Evolutionary conservation across 2,113 vertebrate species (phyloP).

Genomic region (Gavialis gangeticus): DNA sequence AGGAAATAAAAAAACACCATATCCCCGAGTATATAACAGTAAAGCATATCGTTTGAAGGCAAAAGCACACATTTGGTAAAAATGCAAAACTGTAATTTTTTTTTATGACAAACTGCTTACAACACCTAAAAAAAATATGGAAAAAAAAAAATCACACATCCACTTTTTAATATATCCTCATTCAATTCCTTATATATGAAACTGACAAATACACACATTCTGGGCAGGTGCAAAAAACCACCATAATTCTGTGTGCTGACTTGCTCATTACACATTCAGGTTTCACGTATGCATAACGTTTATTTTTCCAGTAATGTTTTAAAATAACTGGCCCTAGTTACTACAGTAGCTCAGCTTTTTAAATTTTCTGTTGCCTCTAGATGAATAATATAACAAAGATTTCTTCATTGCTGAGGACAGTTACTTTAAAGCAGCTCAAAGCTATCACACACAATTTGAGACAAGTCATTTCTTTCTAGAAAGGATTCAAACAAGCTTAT

Average conservation of each 20-base stretch:
- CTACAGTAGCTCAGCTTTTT: conserved; percentile 25
- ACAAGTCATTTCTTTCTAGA: conserved; percentile 73
- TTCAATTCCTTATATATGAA: conserved; percentile 22
- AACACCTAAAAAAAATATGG: conserved; percentile 4
- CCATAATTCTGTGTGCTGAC: neutral
- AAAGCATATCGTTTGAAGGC: conserved; percentile 35
- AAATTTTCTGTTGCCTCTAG: conserved; percentile 55
- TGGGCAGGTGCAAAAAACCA: neutral
- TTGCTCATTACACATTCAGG: neutral
- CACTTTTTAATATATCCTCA: neutral
- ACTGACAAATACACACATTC: neutral
- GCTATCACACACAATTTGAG: conserved; percentile 67
- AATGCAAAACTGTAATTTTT: conserved; percentile 20
- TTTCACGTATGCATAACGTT: conserved; percentile 28
- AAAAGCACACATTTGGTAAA: conserved; percentile 7
- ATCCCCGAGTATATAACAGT: conserved; percentile 35
- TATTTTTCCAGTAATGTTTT: neutral
- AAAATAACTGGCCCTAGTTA: conserved; percentile 23
- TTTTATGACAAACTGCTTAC: conserved; percentile 7
- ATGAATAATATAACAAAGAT: conserved; percentile 60
- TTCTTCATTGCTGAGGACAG: conserved; percentile 67
- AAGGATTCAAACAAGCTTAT: conserved; percentile 76
- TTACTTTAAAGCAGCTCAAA: conserved; percentile 75
- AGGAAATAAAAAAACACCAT: conserved; percentile 46
- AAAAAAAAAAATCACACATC: neutral